Base-by-base conservation (phyloP, 2,797 vertebrate species). In the Peromyscus aztecus region DNA sequence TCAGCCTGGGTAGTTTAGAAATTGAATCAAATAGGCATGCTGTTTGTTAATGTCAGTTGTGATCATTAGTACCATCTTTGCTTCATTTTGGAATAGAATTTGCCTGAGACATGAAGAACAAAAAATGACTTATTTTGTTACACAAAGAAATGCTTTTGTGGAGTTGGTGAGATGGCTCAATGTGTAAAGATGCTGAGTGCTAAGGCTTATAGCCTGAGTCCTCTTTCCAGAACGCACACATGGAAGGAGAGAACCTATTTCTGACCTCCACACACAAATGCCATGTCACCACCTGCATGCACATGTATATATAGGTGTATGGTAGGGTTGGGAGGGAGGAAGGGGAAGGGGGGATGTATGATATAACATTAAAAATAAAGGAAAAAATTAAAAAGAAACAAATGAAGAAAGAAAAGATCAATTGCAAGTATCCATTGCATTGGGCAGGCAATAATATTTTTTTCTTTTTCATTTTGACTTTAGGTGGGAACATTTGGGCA, bases 41-140 rank as follows among this genome's bases (percentile, higher is more conserved):
- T 96, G 29, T 59, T 76, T 77, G 95, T 73, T 63, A 65, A 83
- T 83, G 82, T 29, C 69, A 67, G 81, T 90, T 98, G 95, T 96
- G 83, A n/a, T 90, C 86, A 94, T 87, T 10, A 97, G 13, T n/a
- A 80, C 21, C 49, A 52, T 46, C 43, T 80, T 76, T 49, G 13
- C 12, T 71, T 94, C 7, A 0, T 94, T 63, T 96, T n/a, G 40
- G 40, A 34, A 94, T 90, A 59, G 29, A 94, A 91, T 91, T 29
- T 95, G n/a, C 24, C 80, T 91, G 95, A 96, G 43, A 71, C 83
- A 17, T 19, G 14, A 37, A 11, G 82, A 76, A 78, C 57, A 91
- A 69, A 16, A 67, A 67, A 80, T 83, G 76, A 90, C 29, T n/a
- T 96, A 40, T 93, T 94, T 96, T 88, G 31, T 90, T 96, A 55